These are phyloP conservation scores for Polylopha cassiicola DNA, from an alignment of 2,888 invertebrate genomes.

Conservation along the genomic window DNA sequence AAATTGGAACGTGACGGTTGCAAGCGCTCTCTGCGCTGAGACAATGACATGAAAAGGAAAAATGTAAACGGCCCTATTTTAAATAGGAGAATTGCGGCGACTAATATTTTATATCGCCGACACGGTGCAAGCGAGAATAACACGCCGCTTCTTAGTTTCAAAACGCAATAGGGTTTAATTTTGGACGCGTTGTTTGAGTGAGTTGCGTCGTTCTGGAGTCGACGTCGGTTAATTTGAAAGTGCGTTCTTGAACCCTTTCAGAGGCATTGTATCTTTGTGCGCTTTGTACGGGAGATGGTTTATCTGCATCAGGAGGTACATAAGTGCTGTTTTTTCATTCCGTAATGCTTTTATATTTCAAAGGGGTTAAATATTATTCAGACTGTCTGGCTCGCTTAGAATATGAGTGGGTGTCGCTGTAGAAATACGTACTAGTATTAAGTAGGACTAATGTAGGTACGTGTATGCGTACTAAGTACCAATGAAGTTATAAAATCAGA, in stretches of 20 bases:
- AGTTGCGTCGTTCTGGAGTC: slow-evolving; percentile 48
- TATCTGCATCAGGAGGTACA: slow-evolving; percentile 76
- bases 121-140: slow-evolving; percentile 37
- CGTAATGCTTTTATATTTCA: slow-evolving; percentile 77
- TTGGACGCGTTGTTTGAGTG: slow-evolving; percentile 35
- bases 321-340: slow-evolving; percentile 78
- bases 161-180: slow-evolving; percentile 36
- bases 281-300: slow-evolving; percentile 77
- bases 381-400: slow-evolving; percentile 61
- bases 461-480: no score
- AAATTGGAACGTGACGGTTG: slow-evolving; percentile 78
- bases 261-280: slow-evolving; percentile 78
- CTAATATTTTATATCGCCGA: slow-evolving; percentile 60
- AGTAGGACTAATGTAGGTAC: no score
- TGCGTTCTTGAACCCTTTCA: slow-evolving; percentile 78
- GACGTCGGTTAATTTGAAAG: slow-evolving; percentile 72
- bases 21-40: slow-evolving; percentile 72
- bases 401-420: slow-evolving; percentile 70
- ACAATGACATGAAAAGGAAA: slow-evolving; percentile 78
- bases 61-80: slow-evolving; percentile 76
- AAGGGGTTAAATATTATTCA: slow-evolving; percentile 78
- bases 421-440: no score
- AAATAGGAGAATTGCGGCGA: slow-evolving; percentile 61
- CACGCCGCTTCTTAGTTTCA: slow-evolving; percentile 23
- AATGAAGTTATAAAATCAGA: no score